Evolutionary conservation across 2,888 invertebrate genomes (phyloP), one percentile per base, ranked within the genome.

Genomic region (Torymus tubicola): DNA sequence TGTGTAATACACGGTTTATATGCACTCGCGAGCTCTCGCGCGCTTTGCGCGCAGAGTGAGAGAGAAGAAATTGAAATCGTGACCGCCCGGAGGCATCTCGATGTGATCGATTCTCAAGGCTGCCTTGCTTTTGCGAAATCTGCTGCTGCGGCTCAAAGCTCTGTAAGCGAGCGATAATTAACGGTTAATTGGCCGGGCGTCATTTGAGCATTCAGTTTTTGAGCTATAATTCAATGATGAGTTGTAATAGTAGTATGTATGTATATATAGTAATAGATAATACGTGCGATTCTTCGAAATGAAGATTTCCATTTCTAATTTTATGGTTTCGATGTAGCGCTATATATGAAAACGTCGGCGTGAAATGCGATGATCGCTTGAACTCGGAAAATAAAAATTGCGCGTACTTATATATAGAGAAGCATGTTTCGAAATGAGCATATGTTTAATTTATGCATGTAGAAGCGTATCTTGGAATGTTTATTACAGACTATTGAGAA

Each of bases 21-120:
- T 21, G 55, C 65, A 74, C 55, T 53, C 31, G 53, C 52, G 42
- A 31, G 42, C 42, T 5, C 5, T 5, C 5, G 42, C 5, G 42
- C 21, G 21, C 21, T 21, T 21, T 8, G 42, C 42, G 42, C 42
- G 31, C 31, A 31, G 4, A 4, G 2, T 4, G 31, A 42, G 42
- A 42, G n/a, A 14, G 50, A 55, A 21, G 55, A 57, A 70, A 77
- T 77, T 67, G 61, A 68, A 67, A 53, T 78, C 78, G 78, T 78
- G 72, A 73, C 24, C n/a, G 78, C 78, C 78, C 18, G 2, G 2
- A 61, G 72, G 67, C 74, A 14, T 79, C 70, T 53, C n/a, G 52
- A 61, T 64, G 60, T 53, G 73, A 68, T 63, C 65, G 50, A 31
- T 69, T 69, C 69, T 42, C 57, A 74, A 58, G 68, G 31, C 61